Evolutionary conservation across 2,888 invertebrate species (phyloP).

Genomic region (Cheilosia soror): DNA sequence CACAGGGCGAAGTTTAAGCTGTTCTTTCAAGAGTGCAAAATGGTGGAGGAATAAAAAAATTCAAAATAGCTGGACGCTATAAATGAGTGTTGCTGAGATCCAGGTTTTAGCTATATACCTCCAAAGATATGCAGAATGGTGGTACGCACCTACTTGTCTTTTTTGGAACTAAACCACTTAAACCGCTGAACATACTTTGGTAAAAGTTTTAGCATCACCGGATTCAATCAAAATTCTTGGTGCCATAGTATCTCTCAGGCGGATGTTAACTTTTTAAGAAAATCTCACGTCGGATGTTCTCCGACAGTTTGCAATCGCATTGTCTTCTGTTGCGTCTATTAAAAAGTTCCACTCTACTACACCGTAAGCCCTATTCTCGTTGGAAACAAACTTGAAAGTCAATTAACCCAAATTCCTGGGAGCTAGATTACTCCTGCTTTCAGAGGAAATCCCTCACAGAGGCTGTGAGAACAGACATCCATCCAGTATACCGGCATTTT

Average conservation of each 20-base stretch:
- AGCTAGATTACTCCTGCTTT: constrained; percentile 35
- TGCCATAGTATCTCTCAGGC: background rate
- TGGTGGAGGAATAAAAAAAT: background rate
- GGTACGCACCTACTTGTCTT: background rate
- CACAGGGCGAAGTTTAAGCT: constrained; percentile 26
- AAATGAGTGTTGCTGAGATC: background rate
- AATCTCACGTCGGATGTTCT: background rate
- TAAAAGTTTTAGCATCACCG: constrained; percentile 55
- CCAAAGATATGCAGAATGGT: background rate
- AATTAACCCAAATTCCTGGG: constrained; percentile 64
- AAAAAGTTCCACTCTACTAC: constrained; percentile 49
- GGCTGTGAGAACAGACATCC: background rate
- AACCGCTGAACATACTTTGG: constrained; percentile 39
- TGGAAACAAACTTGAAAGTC: constrained; percentile 63
- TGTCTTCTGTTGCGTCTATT: constrained; percentile 51
- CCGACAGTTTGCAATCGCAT: constrained; percentile 41
- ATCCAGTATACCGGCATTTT: constrained; percentile 5
- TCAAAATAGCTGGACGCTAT: background rate
- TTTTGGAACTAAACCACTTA: constrained; percentile 10
- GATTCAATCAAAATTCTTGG: constrained; percentile 67
- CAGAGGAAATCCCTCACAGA: constrained; percentile 8
- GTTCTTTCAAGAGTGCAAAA: background rate
- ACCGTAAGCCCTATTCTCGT: background rate
- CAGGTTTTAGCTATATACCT: background rate
- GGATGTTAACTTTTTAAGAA: constrained; percentile 20